Evolutionary conservation across 2,113 vertebrate genomes (phyloP), one percentile per base, ranked within the genome.

Genomic region (Prunella himalayana): DNA sequence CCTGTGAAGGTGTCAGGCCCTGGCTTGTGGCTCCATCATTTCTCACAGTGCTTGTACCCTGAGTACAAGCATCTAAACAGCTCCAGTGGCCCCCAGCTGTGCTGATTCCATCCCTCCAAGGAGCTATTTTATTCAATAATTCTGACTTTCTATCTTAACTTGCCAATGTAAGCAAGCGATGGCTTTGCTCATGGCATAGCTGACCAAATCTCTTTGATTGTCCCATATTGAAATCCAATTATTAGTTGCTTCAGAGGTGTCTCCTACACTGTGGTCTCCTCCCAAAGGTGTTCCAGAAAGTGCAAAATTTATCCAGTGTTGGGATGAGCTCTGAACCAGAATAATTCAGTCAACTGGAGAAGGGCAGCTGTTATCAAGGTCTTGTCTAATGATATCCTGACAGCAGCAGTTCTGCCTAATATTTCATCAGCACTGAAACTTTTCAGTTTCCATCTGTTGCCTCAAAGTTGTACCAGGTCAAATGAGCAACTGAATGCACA

Each of bases 11-110:
- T 1, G 2, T 9, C 60, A 61, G 10, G 22, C 6, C 41, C 33
- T 57, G 37, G 2, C 41, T 73, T n/a, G 35, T 27, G 53, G 13
- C 35, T 83, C 35, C 49, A 16, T 18, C 7, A 22, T 31, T 50
- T 51, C 3, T 3, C 25, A 41, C 17, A 18, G 17, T 27, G 14
- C 24, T 69, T 73, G 13, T 2, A 82, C 10, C 45, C 33, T 0
- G 0, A 57, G 16, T 14, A 25, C 10, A 61, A 72, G 21, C 27
- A 59, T 2, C 42, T 20, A 6, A 66, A 30, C 18, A 44, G 68
- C 49, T 82, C 31, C 49, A n/a, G 16, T 41, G 53, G 17, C 7
- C 39, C 28, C n/a, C 1, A 6, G 22, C 13, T 11, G 3, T 77
- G 54, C 50, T 53, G 41, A 15, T 47, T 33, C 15, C 24, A 83